Conservation (phyloP, 1,140 invertebrate genomes). For the Sitobion miscanthi region DNA sequence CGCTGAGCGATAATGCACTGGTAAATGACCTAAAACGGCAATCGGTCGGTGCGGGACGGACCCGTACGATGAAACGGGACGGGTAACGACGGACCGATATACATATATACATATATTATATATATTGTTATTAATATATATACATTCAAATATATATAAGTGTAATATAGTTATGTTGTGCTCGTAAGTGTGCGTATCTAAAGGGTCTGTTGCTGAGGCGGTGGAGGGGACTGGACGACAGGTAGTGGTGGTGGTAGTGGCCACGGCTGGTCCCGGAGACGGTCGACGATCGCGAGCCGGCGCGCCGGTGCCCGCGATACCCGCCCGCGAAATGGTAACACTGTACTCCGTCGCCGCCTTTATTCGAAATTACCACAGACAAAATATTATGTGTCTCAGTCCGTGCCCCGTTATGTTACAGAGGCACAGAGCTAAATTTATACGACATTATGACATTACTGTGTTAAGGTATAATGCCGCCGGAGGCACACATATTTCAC, state of each 20-base stretch:
- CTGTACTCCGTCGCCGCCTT: not conserved
- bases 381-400: too few species aligned
- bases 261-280: not conserved
- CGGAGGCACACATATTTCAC: too few species aligned
- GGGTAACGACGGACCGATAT: not conserved
- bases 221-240: too few species aligned
- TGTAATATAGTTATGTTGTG: not conserved
- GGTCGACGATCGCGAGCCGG: not conserved
- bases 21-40: slow-evolving; percentile 54
- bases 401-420: too few species aligned
- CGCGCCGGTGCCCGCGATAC: too few species aligned
- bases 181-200: not conserved
- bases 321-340: not conserved
- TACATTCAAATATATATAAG: not conserved
- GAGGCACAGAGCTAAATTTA: too few species aligned
- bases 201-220: not conserved
- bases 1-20: not conserved
- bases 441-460: too few species aligned
- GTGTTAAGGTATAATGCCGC: too few species aligned
- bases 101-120: not conserved
- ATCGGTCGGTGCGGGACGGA: slow-evolving; percentile 38
- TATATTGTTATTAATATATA: not conserved
- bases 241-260: not conserved
- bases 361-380: not conserved
- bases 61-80: slow-evolving; percentile 44